These are phyloP conservation scores for Hirundo rustica DNA, from an alignment of 2,797 vertebrate species.

Conservation along the genomic window DNA sequence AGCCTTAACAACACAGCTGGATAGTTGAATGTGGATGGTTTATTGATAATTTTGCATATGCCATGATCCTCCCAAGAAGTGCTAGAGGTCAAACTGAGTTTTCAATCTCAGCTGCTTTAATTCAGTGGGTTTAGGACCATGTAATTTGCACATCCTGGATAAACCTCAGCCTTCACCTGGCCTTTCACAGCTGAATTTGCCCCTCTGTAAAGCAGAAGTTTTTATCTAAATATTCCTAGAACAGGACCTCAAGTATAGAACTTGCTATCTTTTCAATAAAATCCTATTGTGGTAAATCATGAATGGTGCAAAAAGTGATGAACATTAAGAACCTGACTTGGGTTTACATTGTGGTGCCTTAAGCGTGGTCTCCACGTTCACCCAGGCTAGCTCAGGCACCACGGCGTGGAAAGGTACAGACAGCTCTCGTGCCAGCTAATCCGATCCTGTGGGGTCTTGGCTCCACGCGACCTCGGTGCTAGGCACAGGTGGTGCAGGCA, in stretches of 20 bases:
- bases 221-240: not conserved
- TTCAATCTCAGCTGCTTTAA: not conserved
- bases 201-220: not conserved
- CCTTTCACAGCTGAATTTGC: not conserved
- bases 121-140: not conserved
- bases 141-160: not conserved
- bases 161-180: not conserved
- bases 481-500: no score
- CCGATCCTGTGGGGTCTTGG: no score
- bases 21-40: not conserved
- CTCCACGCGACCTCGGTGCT: no score
- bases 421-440: no score
- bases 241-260: not conserved
- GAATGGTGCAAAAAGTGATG: not conserved
- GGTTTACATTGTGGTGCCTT: no score
- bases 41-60: not conserved
- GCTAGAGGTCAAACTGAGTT: not conserved
- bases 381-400: no score
- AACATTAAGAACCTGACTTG: not conserved
- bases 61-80: not conserved
- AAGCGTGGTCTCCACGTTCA: no score
- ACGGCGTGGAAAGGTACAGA: no score
- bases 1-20: not conserved
- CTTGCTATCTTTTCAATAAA: not conserved
- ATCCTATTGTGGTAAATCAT: not conserved